phyloP scores from a whole-genome alignment of 2,888 invertebrate genomes.

The Plagodis dolabraria region DNA sequence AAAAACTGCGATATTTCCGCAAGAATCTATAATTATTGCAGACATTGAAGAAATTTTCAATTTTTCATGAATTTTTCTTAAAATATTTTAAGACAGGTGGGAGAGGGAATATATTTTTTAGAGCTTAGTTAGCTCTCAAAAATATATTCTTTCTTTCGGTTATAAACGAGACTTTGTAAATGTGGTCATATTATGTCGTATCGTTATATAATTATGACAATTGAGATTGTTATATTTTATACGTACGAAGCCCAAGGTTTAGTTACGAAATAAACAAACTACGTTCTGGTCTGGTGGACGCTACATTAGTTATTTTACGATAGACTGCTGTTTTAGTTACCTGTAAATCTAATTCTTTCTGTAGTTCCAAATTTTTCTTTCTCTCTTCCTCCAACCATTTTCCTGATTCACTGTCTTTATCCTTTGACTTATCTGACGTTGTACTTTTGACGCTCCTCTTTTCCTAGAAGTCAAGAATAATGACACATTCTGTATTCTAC shows the following conservation, averaged over 20 bases:
- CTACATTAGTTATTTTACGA: background rate
- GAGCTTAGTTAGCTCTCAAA: too few species aligned
- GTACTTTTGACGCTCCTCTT: slow-evolving; percentile 78
- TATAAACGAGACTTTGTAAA: background rate
- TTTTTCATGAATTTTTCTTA: too few species aligned
- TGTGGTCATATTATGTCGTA: background rate
- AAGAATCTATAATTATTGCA: too few species aligned
- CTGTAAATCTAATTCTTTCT: slow-evolving; percentile 95
- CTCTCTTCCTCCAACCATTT: slow-evolving; percentile 91
- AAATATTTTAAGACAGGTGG: too few species aligned
- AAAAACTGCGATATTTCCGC: too few species aligned
- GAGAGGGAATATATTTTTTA: too few species aligned
- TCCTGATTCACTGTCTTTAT: slow-evolving; percentile 84
- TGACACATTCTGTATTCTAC: slow-evolving; percentile 4
- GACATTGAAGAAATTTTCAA: too few species aligned
- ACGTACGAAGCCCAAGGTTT: slow-evolving; percentile 4
- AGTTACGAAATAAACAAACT: slow-evolving; percentile 1
- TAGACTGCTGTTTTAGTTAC: slow-evolving; percentile 60
- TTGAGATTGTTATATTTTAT: slow-evolving; percentile 2
- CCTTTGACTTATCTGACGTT: slow-evolving; percentile 75
- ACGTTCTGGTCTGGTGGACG: slow-evolving; percentile 15
- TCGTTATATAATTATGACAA: background rate
- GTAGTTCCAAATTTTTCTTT: slow-evolving; percentile 89
- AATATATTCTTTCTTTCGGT: too few species aligned
- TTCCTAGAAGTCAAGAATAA: slow-evolving; percentile 63